These are phyloP conservation scores for Muscicapa adusta DNA, from an alignment of 2,113 vertebrate species.

Conservation along the genomic window DNA sequence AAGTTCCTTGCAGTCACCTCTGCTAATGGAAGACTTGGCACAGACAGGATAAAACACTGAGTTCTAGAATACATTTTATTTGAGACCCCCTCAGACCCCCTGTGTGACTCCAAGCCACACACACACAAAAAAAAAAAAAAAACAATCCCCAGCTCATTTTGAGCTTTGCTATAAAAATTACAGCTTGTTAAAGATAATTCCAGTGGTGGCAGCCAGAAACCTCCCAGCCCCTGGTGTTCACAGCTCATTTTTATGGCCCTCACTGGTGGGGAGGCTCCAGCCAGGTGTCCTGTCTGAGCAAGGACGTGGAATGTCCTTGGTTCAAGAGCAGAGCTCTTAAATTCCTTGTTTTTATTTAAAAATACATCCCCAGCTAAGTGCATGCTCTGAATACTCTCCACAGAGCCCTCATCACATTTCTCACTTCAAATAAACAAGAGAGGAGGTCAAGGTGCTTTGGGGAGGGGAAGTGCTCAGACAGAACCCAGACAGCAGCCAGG, in stretches of 20 bases:
- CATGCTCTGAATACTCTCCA: neutral
- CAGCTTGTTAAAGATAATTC: neutral
- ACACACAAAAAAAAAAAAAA: no score
- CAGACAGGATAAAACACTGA: neutral
- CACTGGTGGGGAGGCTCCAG: neutral
- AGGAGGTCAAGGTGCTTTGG: neutral
- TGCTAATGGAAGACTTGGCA: slow-evolving; percentile 52
- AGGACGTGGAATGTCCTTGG: neutral
- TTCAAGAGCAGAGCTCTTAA: neutral
- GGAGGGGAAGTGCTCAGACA: neutral
- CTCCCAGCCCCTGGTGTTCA: neutral
- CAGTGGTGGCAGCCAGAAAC: neutral
- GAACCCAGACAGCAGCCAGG: neutral
- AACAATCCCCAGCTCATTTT: neutral
- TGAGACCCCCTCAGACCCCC: neutral
- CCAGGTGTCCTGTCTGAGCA: neutral
- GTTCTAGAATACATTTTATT: neutral
- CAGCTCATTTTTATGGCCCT: neutral
- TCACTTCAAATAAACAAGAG: neutral
- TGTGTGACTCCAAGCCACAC: neutral
- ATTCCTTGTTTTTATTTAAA: neutral
- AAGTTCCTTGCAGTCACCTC: neutral
- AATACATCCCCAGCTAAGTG: neutral
- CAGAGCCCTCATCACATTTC: neutral
- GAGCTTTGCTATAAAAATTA: neutral